Evolutionary conservation across 1,140 invertebrate species (phyloP).

Genomic region (Lucilia sericata): DNA sequence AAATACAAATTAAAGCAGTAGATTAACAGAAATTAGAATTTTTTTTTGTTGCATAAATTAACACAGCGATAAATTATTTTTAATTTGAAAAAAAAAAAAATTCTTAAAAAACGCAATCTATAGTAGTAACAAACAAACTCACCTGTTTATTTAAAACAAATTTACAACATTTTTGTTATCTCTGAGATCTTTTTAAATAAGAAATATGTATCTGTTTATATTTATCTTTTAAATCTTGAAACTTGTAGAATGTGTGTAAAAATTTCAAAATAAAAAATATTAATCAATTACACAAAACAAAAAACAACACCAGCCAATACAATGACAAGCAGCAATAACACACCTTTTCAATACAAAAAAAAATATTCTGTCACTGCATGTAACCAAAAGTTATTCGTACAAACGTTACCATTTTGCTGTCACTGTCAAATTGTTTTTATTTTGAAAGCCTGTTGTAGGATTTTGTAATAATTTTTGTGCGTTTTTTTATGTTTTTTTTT

Average conservation of each 20-base stretch:
- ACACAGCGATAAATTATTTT: not conserved
- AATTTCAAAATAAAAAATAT: not conserved
- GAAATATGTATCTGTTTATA: not conserved
- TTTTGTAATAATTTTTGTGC: slow-evolving; percentile 28
- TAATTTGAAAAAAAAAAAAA: not conserved
- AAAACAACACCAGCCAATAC: too few species aligned
- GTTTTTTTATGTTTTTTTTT: not conserved
- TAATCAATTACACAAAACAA: not conserved
- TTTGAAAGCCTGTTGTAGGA: not conserved
- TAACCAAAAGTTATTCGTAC: not conserved
- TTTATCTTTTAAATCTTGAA: not conserved
- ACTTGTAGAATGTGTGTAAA: not conserved
- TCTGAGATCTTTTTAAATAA: too few species aligned
- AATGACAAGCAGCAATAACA: too few species aligned
- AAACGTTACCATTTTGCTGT: too few species aligned
- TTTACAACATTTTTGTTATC: not conserved
- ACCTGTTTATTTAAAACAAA: slow-evolving; percentile 7
- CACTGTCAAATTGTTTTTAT: too few species aligned
- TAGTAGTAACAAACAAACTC: not conserved
- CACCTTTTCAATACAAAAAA: not conserved
- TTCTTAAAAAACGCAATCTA: not conserved
- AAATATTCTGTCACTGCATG: not conserved
- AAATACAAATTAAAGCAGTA: not conserved
- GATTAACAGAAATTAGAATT: not conserved
- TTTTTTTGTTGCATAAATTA: not conserved